Base-by-base conservation (phyloP, 2,113 vertebrate genomes). In the Neotoma lepida region DNA sequence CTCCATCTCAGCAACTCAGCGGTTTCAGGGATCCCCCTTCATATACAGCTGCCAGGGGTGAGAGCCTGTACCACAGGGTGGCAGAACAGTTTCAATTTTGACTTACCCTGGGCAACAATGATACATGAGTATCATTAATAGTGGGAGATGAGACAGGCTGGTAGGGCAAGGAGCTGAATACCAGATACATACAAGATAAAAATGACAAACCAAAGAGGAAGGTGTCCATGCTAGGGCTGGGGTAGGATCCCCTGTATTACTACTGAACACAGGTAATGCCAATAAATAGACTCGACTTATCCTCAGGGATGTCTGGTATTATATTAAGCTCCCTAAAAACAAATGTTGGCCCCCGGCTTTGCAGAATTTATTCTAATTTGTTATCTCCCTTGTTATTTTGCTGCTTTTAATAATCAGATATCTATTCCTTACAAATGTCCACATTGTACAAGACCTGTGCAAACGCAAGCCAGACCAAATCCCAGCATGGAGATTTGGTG, bases 61-160 rank as follows among this genome's bases (percentile, higher is more conserved):
- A 39, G 39, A 58, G 49, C 35, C 70, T 33, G 18, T 9, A 61
- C 91, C 96, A 87, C 90, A 74, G 81, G 96, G 96, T 61, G 96
- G 96, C 94, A 95, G 94, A 94, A 93, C 18, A 94, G 93, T 56
- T 91, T 90, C 49, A 49, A 22, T 35, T 76, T 7, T 68, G 80
- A 61, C 63, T 56, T 3, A 22, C 6, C 54, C 6, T 39, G 17
- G 46, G 39, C 68, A 63, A 76, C 51, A 12, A 26, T 7, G 44
- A 41, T 51, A 54, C 9, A 20, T 49, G 77, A 71, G 76, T 7
- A 51, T 20, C 20, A 26, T 30, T 88, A 58, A 70, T 71, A 10
- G 46, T 5, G 10, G 26, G 14, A 64, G 93, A 93, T 77, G 35
- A 0, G 9, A 28, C 9, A 51, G 71, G 39, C 8, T 24, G 71